Conservation (phyloP, 1,140 invertebrate genomes). For the Macrobrachium rosenbergii region DNA sequence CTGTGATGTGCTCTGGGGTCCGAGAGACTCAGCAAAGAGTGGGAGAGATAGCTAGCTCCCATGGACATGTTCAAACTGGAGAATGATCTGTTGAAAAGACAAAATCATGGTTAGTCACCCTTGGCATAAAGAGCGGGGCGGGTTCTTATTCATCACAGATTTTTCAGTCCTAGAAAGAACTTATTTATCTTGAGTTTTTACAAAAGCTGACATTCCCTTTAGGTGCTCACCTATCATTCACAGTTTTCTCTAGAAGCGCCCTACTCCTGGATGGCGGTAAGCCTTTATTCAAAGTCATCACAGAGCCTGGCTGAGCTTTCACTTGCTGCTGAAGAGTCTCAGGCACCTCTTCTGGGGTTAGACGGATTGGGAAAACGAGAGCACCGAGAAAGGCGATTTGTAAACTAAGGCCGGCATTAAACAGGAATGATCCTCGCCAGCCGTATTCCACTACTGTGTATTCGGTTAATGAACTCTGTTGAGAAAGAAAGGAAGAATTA, state of each 20-base stretch:
- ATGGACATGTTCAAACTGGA: slow-evolving; percentile 53
- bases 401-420: slow-evolving; percentile 72
- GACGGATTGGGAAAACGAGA: slow-evolving; percentile 65
- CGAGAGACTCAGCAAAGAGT: slow-evolving; percentile 45
- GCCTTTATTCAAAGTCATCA: neutral
- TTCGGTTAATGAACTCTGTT: slow-evolving; percentile 67
- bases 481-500: neutral
- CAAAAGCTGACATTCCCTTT: too few species aligned
- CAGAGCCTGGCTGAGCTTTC: neutral
- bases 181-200: too few species aligned
- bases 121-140: too few species aligned
- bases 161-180: too few species aligned
- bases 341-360: neutral
- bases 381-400: slow-evolving; percentile 66
- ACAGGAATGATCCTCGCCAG: slow-evolving; percentile 73
- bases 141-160: too few species aligned
- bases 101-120: too few species aligned
- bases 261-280: slow-evolving; percentile 36
- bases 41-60: slow-evolving; percentile 52
- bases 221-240: slow-evolving; percentile 47
- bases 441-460: slow-evolving; percentile 70
- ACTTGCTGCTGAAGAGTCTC: slow-evolving; percentile 14
- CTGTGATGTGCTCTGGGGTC: neutral
- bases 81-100: slow-evolving; percentile 47
- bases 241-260: slow-evolving; percentile 18